These are phyloP conservation scores for Synanthedon andrenaeformis DNA, from an alignment of 2,888 invertebrate genomes.

Conservation along the genomic window DNA sequence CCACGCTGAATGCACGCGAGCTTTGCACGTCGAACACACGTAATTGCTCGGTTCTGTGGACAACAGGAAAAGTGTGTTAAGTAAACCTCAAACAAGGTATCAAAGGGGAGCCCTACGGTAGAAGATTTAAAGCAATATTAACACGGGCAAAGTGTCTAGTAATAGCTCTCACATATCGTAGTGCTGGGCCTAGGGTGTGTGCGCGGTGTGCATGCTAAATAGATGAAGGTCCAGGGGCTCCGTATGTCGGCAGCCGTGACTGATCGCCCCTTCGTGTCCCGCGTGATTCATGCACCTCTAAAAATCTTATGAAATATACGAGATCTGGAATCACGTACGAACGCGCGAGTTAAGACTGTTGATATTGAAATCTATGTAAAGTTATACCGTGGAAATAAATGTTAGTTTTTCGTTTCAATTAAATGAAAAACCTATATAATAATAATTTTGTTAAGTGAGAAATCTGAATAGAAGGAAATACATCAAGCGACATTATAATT, in stretches of 20 bases:
- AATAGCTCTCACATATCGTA: constrained; percentile 70
- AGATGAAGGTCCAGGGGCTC: constrained; percentile 57
- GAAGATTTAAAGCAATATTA: constrained; percentile 66
- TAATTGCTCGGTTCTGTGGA: constrained; percentile 92
- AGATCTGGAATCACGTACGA: constrained; percentile 61
- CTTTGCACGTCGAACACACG: constrained; percentile 94
- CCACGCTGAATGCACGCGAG: constrained; percentile 94
- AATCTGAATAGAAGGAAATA: too few species aligned
- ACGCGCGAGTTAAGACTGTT: constrained; percentile 64
- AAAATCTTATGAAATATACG: constrained; percentile 71
- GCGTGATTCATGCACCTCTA: constrained; percentile 70
- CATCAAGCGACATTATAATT: too few species aligned
- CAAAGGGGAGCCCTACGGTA: constrained; percentile 36
- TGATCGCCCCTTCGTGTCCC: constrained; percentile 65
- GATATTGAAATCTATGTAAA: constrained; percentile 69
- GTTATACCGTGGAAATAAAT: constrained; percentile 35
- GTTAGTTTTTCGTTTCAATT: not conserved
- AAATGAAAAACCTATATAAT: too few species aligned
- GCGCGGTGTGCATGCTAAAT: constrained; percentile 60
- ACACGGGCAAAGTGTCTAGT: constrained; percentile 69
- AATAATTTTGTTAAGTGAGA: too few species aligned
- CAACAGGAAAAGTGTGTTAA: constrained; percentile 30
- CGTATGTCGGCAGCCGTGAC: constrained; percentile 51
- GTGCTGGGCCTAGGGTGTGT: constrained; percentile 61
- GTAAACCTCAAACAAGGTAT: constrained; percentile 7